A percentile compares a stretch with the other conserved stretches of the same genome.
These are phyloP conservation scores for Halcyon smyrnensis DNA, from an alignment of 2,797 vertebrate genomes.

Conservation along the genomic window DNA sequence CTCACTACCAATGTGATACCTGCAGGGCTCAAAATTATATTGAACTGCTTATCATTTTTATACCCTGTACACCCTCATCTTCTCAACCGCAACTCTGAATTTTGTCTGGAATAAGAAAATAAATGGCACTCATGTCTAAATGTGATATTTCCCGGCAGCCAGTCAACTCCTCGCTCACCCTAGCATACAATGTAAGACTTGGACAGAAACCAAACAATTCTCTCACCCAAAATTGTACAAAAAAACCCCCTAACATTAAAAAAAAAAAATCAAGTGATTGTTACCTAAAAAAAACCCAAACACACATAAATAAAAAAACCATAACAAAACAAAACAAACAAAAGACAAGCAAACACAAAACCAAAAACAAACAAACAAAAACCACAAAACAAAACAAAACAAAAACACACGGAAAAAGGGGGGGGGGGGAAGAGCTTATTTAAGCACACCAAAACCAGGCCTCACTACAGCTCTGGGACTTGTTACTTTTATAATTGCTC, in stretches of 20 bases:
- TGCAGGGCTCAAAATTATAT: not conserved
- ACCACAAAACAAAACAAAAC: no score
- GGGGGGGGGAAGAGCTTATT: no score
- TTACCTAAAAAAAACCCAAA: not conserved
- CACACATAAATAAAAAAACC: no score
- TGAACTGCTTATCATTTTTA: not conserved
- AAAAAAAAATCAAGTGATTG: not conserved
- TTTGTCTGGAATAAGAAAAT: not conserved
- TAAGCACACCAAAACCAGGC: not conserved
- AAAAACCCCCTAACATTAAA: not conserved
- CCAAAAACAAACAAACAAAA: no score
- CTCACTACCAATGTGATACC: not conserved
- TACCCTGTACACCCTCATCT: not conserved
- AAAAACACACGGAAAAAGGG: no score
- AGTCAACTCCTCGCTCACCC: not conserved
- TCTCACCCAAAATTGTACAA: not conserved
- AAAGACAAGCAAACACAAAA: no score
- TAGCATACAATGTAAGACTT: not conserved
- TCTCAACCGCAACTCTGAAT: not conserved
- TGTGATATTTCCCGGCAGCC: not conserved
- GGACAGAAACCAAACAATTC: not conserved
- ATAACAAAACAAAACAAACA: no score
- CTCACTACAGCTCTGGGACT: not conserved
- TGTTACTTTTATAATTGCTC: not conserved
- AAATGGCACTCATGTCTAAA: not conserved